These are phyloP conservation scores for Eolophus roseicapilla DNA, from an alignment of 2,113 vertebrate genomes.

Conservation along the genomic window DNA sequence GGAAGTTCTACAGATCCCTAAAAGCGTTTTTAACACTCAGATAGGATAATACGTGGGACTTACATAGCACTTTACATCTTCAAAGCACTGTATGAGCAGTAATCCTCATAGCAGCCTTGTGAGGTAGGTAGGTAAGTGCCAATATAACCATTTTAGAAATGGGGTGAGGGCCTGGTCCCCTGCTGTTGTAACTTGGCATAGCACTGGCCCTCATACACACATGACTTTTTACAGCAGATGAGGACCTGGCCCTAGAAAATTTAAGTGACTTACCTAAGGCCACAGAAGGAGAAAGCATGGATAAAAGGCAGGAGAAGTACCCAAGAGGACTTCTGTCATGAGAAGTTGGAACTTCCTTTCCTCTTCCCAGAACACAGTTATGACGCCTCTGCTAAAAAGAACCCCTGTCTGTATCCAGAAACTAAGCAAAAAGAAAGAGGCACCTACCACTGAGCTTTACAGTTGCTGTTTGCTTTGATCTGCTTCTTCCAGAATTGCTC, in stretches of 20 bases:
- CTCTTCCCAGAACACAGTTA: background rate
- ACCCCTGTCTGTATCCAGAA: background rate
- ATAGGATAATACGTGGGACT: background rate
- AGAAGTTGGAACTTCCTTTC: background rate
- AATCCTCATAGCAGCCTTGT: background rate
- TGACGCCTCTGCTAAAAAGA: background rate
- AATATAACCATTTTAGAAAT: background rate
- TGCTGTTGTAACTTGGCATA: background rate
- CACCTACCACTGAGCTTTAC: background rate
- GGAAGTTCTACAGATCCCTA: background rate
- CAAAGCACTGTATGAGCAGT: background rate
- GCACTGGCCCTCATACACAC: background rate
- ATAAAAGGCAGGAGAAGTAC: constrained; percentile 1
- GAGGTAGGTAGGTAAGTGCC: constrained; percentile 1
- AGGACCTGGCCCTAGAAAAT: background rate
- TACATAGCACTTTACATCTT: background rate
- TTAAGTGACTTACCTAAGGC: background rate
- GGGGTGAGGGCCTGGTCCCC: background rate
- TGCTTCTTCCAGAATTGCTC: background rate
- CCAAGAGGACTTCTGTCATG: background rate
- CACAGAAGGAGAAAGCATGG: background rate
- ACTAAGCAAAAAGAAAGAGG: background rate
- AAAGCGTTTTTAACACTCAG: background rate
- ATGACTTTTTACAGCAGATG: background rate
- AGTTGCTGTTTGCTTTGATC: constrained; percentile 9